Percentiles rank a stretch among this genome's conserved stretches.
These are phyloP conservation scores for Archivesica marissinica DNA, from an alignment of 1,140 invertebrate species.

Conservation along the genomic window DNA sequence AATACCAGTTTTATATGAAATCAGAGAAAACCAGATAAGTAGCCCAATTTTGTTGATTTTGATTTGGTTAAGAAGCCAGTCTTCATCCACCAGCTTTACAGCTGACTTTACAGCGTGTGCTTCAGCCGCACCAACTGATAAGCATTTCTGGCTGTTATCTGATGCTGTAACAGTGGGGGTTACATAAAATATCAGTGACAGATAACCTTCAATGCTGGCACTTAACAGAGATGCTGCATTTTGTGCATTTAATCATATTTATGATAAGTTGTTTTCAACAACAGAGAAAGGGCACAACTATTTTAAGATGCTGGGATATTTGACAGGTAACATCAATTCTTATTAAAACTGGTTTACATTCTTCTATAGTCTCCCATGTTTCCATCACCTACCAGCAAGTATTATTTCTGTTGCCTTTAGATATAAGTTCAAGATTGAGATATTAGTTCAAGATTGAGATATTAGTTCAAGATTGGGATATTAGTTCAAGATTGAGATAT, in stretches of 20 bases:
- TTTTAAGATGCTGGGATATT: conserved; percentile 22
- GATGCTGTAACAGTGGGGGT: conserved; percentile 40
- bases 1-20: conserved; percentile 48
- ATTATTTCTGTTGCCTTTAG: not conserved
- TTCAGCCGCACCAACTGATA: conserved; percentile 27
- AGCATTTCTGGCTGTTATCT: conserved; percentile 21
- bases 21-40: conserved; percentile 29
- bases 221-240: conserved; percentile 43
- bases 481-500: too few species aligned
- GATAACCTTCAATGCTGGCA: conserved; percentile 60
- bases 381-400: not conserved
- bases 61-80: conserved; percentile 26
- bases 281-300: conserved; percentile 30
- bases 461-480: too few species aligned
- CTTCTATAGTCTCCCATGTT: not conserved
- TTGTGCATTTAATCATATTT: conserved; percentile 52
- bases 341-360: not conserved
- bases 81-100: not conserved
- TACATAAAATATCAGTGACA: conserved; percentile 51
- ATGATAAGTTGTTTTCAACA: conserved; percentile 34
- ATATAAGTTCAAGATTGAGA: too few species aligned
- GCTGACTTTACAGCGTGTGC: conserved; percentile 43
- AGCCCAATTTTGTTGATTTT: conserved; percentile 21
- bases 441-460: too few species aligned
- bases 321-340: conserved; percentile 15